Percentiles rank a stretch among this genome's conserved stretches.
Evolutionary conservation across 2,797 vertebrate genomes (phyloP).

Genomic region (Cuniculus paca): DNA sequence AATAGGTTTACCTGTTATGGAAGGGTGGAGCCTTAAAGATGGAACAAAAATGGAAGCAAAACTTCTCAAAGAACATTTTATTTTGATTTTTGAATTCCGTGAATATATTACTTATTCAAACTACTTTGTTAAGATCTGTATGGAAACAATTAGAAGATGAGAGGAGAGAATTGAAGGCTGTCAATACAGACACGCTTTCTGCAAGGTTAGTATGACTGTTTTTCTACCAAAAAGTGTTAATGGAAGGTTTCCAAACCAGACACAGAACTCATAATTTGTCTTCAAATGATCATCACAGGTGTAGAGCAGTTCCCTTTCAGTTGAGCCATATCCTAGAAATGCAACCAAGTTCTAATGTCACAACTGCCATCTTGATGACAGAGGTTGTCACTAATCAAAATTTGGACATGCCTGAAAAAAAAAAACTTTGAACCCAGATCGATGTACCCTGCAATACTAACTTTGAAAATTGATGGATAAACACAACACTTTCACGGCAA

Average conservation of each 20-base stretch:
- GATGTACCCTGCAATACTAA: too few species aligned
- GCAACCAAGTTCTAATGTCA: background rate
- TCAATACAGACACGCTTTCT: background rate
- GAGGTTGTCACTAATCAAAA: background rate
- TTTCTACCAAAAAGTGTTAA: conserved; percentile 50
- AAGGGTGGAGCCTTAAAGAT: background rate
- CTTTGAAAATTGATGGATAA: too few species aligned
- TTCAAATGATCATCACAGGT: background rate
- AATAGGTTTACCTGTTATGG: background rate
- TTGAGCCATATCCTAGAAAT: background rate
- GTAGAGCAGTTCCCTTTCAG: background rate
- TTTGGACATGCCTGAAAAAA: too few species aligned
- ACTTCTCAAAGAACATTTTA: background rate
- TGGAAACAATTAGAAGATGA: conserved; percentile 44
- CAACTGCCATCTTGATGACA: background rate
- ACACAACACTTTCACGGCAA: too few species aligned
- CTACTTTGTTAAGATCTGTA: conserved; percentile 38
- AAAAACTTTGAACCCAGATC: too few species aligned
- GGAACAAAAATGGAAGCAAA: background rate
- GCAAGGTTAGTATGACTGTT: background rate
- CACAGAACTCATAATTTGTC: background rate
- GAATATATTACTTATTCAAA: conserved; percentile 20
- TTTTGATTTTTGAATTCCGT: conserved; percentile 2
- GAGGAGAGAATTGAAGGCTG: background rate
- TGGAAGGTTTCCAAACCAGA: background rate